Evolutionary conservation across 2,113 vertebrate species (phyloP).

Genomic region (Lamprotornis superbus): DNA sequence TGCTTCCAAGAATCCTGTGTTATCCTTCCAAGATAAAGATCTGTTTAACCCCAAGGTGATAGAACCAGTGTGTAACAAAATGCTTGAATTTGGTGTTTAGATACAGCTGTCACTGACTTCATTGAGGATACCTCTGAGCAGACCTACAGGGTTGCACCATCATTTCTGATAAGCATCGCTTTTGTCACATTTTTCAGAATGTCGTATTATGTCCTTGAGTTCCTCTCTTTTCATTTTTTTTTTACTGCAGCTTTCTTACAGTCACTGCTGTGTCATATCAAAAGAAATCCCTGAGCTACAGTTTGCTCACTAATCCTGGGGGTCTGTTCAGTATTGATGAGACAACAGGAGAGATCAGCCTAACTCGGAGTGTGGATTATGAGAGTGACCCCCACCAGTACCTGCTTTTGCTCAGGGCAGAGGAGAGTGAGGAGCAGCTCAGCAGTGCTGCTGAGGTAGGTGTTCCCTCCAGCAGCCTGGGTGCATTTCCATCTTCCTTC

Average conservation of each 20-base stretch:
- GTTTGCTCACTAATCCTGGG: slow-evolving; percentile 84
- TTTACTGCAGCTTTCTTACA: slow-evolving; percentile 78
- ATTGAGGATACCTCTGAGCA: not conserved
- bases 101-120: not conserved
- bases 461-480: not conserved
- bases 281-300: slow-evolving; percentile 84
- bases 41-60: not conserved
- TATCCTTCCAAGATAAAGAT: too few relatives aligned
- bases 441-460: slow-evolving; percentile 84
- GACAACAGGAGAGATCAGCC: slow-evolving; percentile 78
- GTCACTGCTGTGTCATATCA: slow-evolving; percentile 85
- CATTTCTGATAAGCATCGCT: not conserved
- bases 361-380: slow-evolving; percentile 83
- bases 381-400: slow-evolving; percentile 84
- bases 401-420: slow-evolving; percentile 80
- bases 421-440: slow-evolving; percentile 76
- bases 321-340: slow-evolving; percentile 81
- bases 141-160: not conserved
- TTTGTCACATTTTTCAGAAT: not conserved
- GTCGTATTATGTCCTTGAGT: not conserved
- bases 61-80: not conserved
- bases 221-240: not conserved
- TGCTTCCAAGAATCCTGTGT: not conserved
- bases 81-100: not conserved
- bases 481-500: not conserved